These are phyloP conservation scores for Sebastes cheni DNA, from an alignment of 2,797 vertebrate species.

Conservation along the genomic window DNA sequence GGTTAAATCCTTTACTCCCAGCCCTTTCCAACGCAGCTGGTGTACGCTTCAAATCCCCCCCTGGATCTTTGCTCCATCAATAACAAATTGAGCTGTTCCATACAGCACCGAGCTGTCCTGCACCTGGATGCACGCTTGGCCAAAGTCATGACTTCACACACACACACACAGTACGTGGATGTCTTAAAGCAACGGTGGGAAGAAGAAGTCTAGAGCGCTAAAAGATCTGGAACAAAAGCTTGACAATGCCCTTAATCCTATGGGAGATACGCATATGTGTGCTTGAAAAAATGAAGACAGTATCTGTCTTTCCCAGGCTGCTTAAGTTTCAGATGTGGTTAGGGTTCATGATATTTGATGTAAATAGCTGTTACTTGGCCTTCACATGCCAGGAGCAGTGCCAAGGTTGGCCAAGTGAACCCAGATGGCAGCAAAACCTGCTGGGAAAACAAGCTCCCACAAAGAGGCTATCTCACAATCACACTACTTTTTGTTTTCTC, in stretches of 20 bases:
- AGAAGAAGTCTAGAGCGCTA: constrained; percentile 1
- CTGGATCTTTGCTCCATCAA: constrained; percentile 64
- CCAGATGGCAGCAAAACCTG: constrained; percentile 71
- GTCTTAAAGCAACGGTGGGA: constrained; percentile 43
- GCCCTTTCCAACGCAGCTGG: constrained; percentile 61
- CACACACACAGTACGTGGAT: constrained; percentile 30
- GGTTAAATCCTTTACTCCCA: constrained; percentile 26
- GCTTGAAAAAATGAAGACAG: constrained; percentile 28
- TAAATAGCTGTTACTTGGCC: constrained; percentile 63
- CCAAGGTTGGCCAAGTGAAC: constrained; percentile 72
- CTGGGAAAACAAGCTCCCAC: constrained; percentile 55
- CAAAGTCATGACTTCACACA: constrained; percentile 66
- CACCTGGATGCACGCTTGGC: constrained; percentile 70
- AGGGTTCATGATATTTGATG: constrained; percentile 60
- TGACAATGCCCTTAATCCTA: constrained; percentile 24
- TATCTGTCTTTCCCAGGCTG: constrained; percentile 67
- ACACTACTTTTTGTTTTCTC: not conserved
- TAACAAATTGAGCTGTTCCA: constrained; percentile 69
- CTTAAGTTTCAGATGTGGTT: constrained; percentile 59
- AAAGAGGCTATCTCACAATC: constrained; percentile 29
- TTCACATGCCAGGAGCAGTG: constrained; percentile 52
- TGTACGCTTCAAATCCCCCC: constrained; percentile 34
- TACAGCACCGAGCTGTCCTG: constrained; percentile 44
- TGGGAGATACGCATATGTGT: constrained; percentile 30
- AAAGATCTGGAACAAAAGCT: constrained; percentile 37